These are phyloP conservation scores for Athetis lepigone DNA, from an alignment of 2,888 invertebrate species.

Conservation along the genomic window DNA sequence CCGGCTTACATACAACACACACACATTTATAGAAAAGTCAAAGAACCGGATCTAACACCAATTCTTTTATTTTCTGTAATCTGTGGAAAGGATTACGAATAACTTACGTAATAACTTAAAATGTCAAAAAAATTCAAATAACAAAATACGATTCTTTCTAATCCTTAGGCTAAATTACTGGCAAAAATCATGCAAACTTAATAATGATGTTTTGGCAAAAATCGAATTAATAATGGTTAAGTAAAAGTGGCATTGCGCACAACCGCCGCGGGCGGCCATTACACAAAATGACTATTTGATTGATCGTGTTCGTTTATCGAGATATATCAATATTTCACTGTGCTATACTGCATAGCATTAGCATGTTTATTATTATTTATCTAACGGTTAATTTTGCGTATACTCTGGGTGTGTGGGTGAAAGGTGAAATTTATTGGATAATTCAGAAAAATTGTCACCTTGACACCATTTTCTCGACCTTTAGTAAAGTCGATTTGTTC, in stretches of 20 bases:
- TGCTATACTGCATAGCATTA: slow-evolving; percentile 47
- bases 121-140: slow-evolving; percentile 23
- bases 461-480: slow-evolving; percentile 25
- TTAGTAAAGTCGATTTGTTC: too few species aligned
- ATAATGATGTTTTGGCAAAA: slow-evolving; percentile 54
- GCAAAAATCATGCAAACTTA: slow-evolving; percentile 45
- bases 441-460: slow-evolving; percentile 29
- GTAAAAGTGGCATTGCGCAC: slow-evolving; percentile 44
- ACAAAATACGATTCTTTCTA: slow-evolving; percentile 32
- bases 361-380: slow-evolving; percentile 15
- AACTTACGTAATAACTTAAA: slow-evolving; percentile 35
- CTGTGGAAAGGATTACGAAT: not conserved
- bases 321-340: slow-evolving; percentile 53
- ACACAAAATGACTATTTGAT: slow-evolving; percentile 58
- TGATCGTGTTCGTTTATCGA: slow-evolving; percentile 51
- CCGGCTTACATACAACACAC: too few species aligned
- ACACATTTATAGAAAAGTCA: too few species aligned
- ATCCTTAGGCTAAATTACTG: slow-evolving; percentile 29
- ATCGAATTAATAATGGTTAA: slow-evolving; percentile 48
- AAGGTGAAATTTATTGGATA: slow-evolving; percentile 8
- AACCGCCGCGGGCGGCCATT: slow-evolving; percentile 61
- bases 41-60: slow-evolving; percentile 15
- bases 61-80: not conserved
- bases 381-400: slow-evolving; percentile 25
- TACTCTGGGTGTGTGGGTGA: slow-evolving; percentile 44